Evolutionary conservation across 2,888 invertebrate genomes (phyloP), one percentile per base, ranked within the genome.

Genomic region (Mesopsocus fuscifrons): DNA sequence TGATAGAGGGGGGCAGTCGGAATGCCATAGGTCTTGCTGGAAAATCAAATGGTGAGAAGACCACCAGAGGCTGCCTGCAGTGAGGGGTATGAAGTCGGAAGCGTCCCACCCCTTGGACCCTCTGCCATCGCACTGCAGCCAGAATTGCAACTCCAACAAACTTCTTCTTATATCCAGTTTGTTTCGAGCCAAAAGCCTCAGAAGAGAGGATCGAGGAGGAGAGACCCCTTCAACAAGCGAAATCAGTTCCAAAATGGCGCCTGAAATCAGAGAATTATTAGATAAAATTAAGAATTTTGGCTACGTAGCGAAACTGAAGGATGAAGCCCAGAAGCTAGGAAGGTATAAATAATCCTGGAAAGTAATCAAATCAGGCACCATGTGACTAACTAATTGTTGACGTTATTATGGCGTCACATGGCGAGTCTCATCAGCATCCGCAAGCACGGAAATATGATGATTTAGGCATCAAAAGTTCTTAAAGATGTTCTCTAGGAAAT

Each of bases 111-210:
- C 50, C n/a, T 55, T n/a, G n/a, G n/a, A n/a, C n/a, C n/a, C n/a
- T n/a, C n/a, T n/a, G n/a, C n/a, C n/a, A n/a, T n/a, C 56, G 42
- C 72, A 72, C 47, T 69, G 63, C 49, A 74, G 61, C 58, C 75
- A 73, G 59, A 77, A 81, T 54, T 85, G 83, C 47, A 84, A 60
- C 52, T 75, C 74, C 44, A 81, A 65, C 32, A 83, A 63, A 11
- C 77, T 73, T 59, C 71, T 74, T 42, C 84, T 67, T 35, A 81
- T 65, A 60, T 85, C 83, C 5, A 78, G 77, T 35, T 64, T 65
- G 53, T 72, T 73, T 45, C 64, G 66, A 44, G 72, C 63, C 46
- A 77, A 63, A 31, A 78, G 55, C 44, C 65, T 66, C 2, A 60
- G 60, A 2, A 72, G 62, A 30, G 64, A 53, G 1, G 65, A 61